Base-by-base conservation (phyloP, 1,140 invertebrate species). In the Drosophila athabasca region DNA sequence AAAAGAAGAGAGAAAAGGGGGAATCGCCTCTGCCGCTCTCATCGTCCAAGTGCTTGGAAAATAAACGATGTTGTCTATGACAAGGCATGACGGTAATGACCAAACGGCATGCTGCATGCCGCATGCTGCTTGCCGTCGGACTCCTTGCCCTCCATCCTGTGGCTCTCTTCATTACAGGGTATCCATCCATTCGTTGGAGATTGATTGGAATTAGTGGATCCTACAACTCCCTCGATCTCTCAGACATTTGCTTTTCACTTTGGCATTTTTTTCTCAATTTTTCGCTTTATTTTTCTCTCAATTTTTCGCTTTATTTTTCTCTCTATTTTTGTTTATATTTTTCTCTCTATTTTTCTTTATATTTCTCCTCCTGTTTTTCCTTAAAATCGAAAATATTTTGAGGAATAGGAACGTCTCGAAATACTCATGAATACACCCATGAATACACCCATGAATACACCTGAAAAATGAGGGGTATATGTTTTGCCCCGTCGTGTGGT, bases 41-140 rank as follows among this genome's bases (percentile, higher is more conserved):
- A 19, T 19, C 17, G 17, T 35, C 55, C 35, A 67, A 70, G 58
- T 65, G 65, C 50, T 69, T 73, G 70, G 83, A 88, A 87, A 87
- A 87, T 87, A 87, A 87, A 87, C 83, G 83, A 87, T 87, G 82
- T 87, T 87, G 82, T 87, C 82, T 87, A 87, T 87, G 82, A 87
- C 82, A 87, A 82, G 83, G 82, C 82, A 87, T 87, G 82, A 87
- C 82, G 82, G 83, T 87, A 87, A 87, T 87, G 82, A 88, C 83
- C 78, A 67, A 67, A 48, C 50, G 52, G 54, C 22, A 53, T 15
- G 46, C 52, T 31, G 31, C 60, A 26, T 29, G 29, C 29, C 26
- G 53, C 19, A 52, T n/a, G 51, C 51, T 5, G 26, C 26, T 4
- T 7, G 52, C 41, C 66, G 29, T 2, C 7, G 29, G 54, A 35